Evolutionary conservation across 2,113 vertebrate genomes (phyloP).

Genomic region (Seriola rivoliana): DNA sequence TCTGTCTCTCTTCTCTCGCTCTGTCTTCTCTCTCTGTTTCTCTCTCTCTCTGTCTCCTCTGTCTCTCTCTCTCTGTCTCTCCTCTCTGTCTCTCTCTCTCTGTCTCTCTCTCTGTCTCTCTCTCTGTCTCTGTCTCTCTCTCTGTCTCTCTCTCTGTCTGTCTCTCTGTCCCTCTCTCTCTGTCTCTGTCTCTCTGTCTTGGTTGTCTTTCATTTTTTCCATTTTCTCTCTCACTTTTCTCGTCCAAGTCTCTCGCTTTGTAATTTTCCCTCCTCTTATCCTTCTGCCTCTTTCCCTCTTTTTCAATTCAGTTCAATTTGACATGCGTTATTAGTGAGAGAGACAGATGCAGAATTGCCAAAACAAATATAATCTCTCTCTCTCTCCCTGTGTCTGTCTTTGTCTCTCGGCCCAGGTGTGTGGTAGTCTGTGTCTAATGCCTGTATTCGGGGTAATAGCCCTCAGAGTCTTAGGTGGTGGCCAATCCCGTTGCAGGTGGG

Average conservation of each 20-base stretch:
- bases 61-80: no score
- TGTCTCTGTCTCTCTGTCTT: not conserved
- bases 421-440: conserved; percentile 53
- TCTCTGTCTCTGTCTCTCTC: no score
- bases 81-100: no score
- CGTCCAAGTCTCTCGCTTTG: conserved; percentile 16
- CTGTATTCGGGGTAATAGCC: conserved; percentile 50
- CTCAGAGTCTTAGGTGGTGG: conserved; percentile 58
- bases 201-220: not conserved
- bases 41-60: no score
- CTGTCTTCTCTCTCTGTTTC: no score
- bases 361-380: conserved; percentile 17
- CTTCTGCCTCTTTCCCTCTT: not conserved
- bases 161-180: no score
- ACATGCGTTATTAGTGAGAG: conserved; percentile 14
- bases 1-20: no score
- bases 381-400: not conserved
- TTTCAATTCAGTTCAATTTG: conserved; percentile 20
- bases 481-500: conserved; percentile 73
- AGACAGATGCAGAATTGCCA: not conserved
- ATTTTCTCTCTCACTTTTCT: not conserved
- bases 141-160: no score
- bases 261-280: conserved; percentile 17
- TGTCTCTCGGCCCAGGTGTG: conserved; percentile 61
- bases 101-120: no score